A percentile compares a stretch with the other conserved stretches of the same genome.
Conservation (phyloP, 2,888 invertebrate genomes). For the Yponomeuta malinellus region DNA sequence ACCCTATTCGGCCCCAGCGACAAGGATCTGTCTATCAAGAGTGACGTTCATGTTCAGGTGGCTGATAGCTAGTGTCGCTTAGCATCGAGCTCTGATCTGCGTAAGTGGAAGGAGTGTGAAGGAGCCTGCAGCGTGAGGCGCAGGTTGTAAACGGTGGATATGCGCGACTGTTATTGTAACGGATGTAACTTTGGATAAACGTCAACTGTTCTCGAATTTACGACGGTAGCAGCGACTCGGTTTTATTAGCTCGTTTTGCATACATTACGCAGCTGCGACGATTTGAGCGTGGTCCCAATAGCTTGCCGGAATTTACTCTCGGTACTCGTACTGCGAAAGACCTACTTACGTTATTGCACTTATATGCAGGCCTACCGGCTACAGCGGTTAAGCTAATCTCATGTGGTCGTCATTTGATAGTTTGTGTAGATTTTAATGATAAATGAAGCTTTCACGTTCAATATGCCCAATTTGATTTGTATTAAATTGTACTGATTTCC, state of each 20-base stretch:
- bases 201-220: conserved; percentile 70
- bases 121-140: background rate
- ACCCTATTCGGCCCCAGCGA: too few relatives aligned
- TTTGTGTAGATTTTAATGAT: too few relatives aligned
- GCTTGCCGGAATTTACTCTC: conserved; percentile 32
- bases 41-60: too few relatives aligned
- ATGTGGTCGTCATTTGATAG: too few relatives aligned
- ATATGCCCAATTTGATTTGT: too few relatives aligned
- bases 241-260: conserved; percentile 69
- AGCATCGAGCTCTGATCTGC: too few relatives aligned
- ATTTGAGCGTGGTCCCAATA: conserved; percentile 40
- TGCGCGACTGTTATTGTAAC: conserved; percentile 65
- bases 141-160: background rate
- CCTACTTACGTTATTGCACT: background rate
- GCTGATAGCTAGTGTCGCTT: too few relatives aligned
- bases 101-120: background rate
- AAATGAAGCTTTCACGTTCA: too few relatives aligned
- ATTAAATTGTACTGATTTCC: too few relatives aligned
- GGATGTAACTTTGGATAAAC: conserved; percentile 73
- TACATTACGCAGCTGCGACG: conserved; percentile 51
- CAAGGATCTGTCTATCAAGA: too few relatives aligned
- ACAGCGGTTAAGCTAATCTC: too few relatives aligned
- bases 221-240: conserved; percentile 51
- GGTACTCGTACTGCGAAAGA: background rate
- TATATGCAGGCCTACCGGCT: too few relatives aligned